A percentile compares a stretch with the other conserved stretches of the same genome.
These are phyloP conservation scores for Apteryx mantelli DNA, from an alignment of 2,113 vertebrate species.

Conservation along the genomic window DNA sequence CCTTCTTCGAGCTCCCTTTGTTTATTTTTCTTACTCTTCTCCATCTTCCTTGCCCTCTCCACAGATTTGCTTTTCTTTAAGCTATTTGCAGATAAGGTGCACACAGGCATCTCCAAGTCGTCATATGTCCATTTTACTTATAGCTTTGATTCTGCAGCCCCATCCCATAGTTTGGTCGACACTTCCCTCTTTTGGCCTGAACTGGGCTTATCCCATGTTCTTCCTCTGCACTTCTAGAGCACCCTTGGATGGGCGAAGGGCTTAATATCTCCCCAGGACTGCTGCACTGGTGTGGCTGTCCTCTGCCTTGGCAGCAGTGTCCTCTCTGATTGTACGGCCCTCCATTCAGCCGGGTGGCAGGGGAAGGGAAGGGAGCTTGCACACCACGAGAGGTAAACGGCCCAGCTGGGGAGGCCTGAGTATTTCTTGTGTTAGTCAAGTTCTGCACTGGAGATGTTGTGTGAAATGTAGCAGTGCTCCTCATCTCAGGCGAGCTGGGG, in stretches of 20 bases:
- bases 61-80: neutral
- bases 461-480: fast-evolving
- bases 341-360: neutral
- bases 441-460: neutral
- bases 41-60: neutral
- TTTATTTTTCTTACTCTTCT: neutral
- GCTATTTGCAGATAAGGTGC: neutral
- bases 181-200: no score
- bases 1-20: neutral
- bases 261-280: neutral
- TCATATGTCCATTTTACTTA: fast-evolving
- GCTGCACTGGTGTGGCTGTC: fast-evolving
- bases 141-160: neutral
- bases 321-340: neutral
- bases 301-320: neutral
- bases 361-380: neutral
- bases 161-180: fast-evolving
- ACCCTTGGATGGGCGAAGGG: neutral
- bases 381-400: neutral
- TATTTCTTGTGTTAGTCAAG: fast-evolving
- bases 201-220: fast-evolving
- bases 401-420: neutral
- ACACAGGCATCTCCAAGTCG: fast-evolving
- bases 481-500: neutral
- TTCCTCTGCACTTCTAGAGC: neutral